These are phyloP conservation scores for Bombus impatiens DNA, from an alignment of 1,140 invertebrate genomes.

Conservation along the genomic window DNA sequence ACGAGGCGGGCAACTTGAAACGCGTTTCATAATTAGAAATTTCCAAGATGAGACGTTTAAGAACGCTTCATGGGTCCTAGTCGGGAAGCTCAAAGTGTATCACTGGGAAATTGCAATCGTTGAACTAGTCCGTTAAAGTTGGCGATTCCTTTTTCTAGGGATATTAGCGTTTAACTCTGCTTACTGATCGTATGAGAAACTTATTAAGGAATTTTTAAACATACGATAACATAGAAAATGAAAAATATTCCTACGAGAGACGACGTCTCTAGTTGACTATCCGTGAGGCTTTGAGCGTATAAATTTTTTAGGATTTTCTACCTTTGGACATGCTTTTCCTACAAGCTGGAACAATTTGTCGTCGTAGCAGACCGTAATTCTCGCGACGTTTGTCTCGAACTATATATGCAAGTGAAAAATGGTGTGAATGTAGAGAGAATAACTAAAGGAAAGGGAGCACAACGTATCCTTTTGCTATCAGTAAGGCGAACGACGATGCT, in stretches of 20 bases:
- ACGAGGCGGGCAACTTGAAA: neutral
- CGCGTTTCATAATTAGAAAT: slow-evolving; percentile 32
- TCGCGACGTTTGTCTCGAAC: neutral
- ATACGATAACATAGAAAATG: neutral
- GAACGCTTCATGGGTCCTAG: neutral
- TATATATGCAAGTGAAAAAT: slow-evolving; percentile 25
- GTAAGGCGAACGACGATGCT: neutral
- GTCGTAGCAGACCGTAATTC: neutral
- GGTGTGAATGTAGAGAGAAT: slow-evolving; percentile 5
- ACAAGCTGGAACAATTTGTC: slow-evolving; percentile 35
- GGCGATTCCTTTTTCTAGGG: no score
- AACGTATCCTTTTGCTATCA: neutral
- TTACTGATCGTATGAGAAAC: neutral
- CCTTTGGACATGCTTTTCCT: neutral
- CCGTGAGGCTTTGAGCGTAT: neutral
- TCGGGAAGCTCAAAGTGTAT: neutral
- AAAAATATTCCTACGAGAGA: neutral
- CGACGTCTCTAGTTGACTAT: neutral
- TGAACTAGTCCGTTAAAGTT: no score
- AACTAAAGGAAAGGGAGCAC: neutral
- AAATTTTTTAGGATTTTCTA: neutral
- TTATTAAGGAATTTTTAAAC: neutral
- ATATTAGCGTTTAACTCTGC: neutral
- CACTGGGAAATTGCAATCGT: neutral
- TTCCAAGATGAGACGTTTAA: neutral